Evolutionary conservation across 2,797 vertebrate genomes (phyloP).

Genomic region (Spheniscus humboldti): DNA sequence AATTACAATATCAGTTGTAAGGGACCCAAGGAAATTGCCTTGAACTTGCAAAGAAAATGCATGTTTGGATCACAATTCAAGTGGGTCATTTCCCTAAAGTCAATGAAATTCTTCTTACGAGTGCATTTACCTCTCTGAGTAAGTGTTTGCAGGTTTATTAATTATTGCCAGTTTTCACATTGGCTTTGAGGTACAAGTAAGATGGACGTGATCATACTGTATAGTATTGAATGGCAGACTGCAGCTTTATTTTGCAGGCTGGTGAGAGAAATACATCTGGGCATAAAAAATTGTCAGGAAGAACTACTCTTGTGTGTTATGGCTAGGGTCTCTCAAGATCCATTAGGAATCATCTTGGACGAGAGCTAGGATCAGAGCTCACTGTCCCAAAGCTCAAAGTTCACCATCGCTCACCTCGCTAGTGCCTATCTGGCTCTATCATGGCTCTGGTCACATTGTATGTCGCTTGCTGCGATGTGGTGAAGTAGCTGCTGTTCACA

Average conservation of each 20-base stretch:
- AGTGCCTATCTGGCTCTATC: not conserved
- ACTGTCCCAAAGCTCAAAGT: not conserved
- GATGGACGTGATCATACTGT: not conserved
- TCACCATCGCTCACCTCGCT: not conserved
- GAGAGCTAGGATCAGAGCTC: not conserved
- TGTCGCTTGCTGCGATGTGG: accelerated
- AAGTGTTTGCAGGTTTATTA: not conserved
- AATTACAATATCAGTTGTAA: not conserved
- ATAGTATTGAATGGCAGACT: not conserved
- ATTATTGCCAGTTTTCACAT: not conserved
- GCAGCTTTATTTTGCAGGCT: not conserved
- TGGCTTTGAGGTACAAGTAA: not conserved
- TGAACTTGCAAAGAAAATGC: not conserved
- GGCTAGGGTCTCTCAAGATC: not conserved
- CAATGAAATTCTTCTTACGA: not conserved
- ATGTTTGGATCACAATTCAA: not conserved
- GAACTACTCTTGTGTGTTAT: not conserved
- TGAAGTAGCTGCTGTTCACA: not conserved
- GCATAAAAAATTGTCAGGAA: not conserved
- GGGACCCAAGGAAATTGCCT: not conserved
- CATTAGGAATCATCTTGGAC: not conserved
- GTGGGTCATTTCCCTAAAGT: not conserved
- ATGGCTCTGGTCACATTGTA: not conserved
- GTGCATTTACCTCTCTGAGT: not conserved
- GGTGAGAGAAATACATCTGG: not conserved